Evolutionary conservation across 2,888 invertebrate genomes (phyloP), one percentile per base, ranked within the genome.

Genomic region (Spodoptera exigua): DNA sequence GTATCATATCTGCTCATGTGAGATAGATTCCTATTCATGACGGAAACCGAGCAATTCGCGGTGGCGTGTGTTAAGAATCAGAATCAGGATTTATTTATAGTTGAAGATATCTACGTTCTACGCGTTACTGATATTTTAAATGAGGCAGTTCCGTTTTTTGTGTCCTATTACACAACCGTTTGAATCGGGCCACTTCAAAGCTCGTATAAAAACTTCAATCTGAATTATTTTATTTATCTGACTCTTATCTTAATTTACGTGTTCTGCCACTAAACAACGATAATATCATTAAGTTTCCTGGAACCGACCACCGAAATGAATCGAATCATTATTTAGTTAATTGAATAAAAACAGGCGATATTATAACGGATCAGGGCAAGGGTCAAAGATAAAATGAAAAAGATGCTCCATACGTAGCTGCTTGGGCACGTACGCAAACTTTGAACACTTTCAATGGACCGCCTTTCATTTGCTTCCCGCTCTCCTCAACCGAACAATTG

Each of bases 1-100:
- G 66, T 82, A 83, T 82, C 80, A 81, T 79, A 81, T 81, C 76
- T 81, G 80, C 77, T 76, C 77, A 78, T 79, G 76, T 80, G 81
- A 81, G 80, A 81, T 83, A 74, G 76, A 74, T 81, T 83, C 80
- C 78, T 70, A 66, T 73, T 76, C 75, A 75, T 59, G 61, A 46
- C 56, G 62, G 64, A 67, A 70, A 59, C 58, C 53, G 46, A 61
- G 52, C 63, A 57, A 67, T 70, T 68, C 66, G 67, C 63, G 48
- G 66, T 51, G 64, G 61, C 57, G 62, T 64, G 64, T 53, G 63
- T 48, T 39, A 45, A 47, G 53, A 67, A 74, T 61, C 43, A 55
- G 44, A 57, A 72, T 61, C 27, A 49, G 44, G 32, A 58, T 61
- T 65, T 57, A 51, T 67, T 46, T 56, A 53, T 18, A 56, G 17